Evolutionary conservation across 2,888 invertebrate genomes (phyloP).

Genomic region (Eremobia ochroleuca): DNA sequence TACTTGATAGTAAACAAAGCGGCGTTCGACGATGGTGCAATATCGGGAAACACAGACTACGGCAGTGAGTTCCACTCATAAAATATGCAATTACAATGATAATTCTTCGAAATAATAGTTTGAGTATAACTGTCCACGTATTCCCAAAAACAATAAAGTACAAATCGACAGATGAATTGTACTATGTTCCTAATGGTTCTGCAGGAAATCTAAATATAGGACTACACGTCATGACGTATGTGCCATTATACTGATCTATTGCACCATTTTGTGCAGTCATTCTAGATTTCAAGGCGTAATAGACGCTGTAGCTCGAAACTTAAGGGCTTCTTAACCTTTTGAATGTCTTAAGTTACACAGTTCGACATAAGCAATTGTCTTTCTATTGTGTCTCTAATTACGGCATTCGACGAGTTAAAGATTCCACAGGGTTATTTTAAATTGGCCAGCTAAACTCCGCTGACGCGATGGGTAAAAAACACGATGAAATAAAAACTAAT

Average conservation of each 20-base stretch:
- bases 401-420: too few relatives aligned
- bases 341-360: too few relatives aligned
- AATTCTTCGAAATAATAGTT: neutral
- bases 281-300: neutral
- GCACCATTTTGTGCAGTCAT: neutral
- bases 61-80: neutral
- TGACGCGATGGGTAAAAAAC: too few relatives aligned
- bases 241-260: neutral
- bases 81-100: neutral
- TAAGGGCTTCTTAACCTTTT: too few relatives aligned
- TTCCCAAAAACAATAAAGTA: conserved; percentile 11
- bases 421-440: too few relatives aligned
- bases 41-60: neutral
- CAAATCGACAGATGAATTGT: neutral
- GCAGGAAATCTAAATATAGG: neutral
- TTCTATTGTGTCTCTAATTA: too few relatives aligned
- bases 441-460: too few relatives aligned
- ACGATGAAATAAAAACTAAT: too few relatives aligned
- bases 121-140: conserved; percentile 26
- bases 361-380: too few relatives aligned
- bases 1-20: neutral
- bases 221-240: neutral
- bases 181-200: neutral
- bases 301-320: neutral
- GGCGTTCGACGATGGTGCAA: too few relatives aligned